phyloP scores from a whole-genome alignment of 2,797 vertebrate species.

The Acridotheres tristis region DNA sequence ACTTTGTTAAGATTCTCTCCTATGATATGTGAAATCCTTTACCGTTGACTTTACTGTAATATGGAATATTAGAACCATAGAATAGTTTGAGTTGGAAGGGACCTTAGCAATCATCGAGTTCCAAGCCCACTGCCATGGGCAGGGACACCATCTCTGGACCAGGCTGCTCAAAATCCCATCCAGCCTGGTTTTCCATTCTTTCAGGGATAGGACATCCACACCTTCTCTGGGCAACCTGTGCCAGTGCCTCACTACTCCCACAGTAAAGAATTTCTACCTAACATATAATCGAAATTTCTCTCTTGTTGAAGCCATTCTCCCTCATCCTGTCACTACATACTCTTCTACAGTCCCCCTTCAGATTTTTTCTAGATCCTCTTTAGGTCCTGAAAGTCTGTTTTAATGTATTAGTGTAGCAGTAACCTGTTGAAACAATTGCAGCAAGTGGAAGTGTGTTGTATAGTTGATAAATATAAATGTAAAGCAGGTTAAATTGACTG shows the following conservation, averaged over 20 bases:
- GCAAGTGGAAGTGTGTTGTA: neutral
- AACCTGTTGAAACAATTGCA: constrained; percentile 21
- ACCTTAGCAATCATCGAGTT: accelerated
- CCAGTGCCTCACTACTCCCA: neutral
- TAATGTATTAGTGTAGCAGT: neutral
- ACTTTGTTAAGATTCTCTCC: neutral
- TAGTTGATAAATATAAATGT: neutral
- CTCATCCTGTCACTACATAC: neutral
- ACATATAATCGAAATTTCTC: neutral
- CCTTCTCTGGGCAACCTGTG: neutral
- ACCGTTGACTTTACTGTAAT: neutral
- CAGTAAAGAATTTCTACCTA: neutral
- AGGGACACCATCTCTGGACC: neutral
- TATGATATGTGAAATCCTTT: neutral
- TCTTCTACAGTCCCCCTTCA: neutral
- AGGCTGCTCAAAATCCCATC: too few relatives aligned
- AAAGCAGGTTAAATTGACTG: neutral
- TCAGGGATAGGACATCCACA: neutral
- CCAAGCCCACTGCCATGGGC: neutral
- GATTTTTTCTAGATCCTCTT: neutral
- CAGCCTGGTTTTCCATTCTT: neutral
- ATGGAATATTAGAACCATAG: neutral
- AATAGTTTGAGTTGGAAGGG: neutral
- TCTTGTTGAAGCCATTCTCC: neutral
- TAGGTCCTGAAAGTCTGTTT: neutral